Percentiles rank a stretch among this genome's conserved stretches.
These are phyloP conservation scores for Arvicanthis niloticus DNA, from an alignment of 2,113 vertebrate species.

Conservation along the genomic window DNA sequence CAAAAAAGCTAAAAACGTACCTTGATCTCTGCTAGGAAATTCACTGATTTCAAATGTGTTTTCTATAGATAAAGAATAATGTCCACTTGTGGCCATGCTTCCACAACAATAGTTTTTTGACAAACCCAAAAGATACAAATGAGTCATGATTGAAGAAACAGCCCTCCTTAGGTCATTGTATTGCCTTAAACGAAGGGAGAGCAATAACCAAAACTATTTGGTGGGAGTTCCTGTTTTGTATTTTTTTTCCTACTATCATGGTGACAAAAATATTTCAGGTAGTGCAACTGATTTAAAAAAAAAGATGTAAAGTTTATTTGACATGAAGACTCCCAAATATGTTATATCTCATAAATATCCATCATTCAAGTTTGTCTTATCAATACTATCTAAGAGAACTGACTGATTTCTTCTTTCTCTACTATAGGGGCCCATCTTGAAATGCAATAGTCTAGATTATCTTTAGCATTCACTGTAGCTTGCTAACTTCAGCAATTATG, in stretches of 20 bases:
- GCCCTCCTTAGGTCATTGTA: not conserved
- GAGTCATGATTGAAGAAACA: not conserved
- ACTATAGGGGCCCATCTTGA: accelerated
- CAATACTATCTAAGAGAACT: not conserved
- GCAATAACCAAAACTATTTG: not conserved
- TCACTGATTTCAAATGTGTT: not conserved
- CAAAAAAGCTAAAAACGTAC: not conserved
- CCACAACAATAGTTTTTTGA: not conserved
- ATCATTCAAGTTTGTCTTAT: too few relatives aligned
- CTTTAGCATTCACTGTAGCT: not conserved
- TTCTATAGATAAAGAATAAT: not conserved
- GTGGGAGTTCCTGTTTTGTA: not conserved
- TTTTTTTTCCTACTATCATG: not conserved
- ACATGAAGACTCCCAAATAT: not conserved
- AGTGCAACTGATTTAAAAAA: not conserved
- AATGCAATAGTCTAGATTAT: not conserved
- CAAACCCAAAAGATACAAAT: not conserved
- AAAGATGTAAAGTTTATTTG: not conserved
- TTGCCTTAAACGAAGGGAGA: not conserved
- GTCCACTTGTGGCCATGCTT: not conserved
- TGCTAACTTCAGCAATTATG: not conserved
- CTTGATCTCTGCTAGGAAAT: constrained; percentile 31
- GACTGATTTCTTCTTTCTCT: not conserved
- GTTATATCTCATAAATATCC: not conserved
- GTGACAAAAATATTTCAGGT: not conserved